Evolutionary conservation across 2,797 vertebrate genomes (phyloP).

Genomic region (Malurus leucopterus): DNA sequence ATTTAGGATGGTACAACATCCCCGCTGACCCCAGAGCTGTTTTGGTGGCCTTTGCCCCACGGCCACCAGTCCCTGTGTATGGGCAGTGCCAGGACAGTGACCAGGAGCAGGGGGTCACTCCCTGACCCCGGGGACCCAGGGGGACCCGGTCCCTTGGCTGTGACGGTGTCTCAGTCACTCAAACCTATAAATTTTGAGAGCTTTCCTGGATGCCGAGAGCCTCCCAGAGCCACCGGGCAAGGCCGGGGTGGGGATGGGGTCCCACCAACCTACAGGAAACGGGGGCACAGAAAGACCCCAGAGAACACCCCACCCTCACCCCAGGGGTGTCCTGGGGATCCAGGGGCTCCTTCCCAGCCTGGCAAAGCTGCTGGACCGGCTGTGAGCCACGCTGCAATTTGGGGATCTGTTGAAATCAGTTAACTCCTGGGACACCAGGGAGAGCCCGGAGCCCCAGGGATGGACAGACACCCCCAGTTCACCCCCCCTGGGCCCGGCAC

Average conservation of each 20-base stretch:
- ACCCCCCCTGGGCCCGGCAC: neutral
- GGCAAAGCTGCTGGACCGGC: neutral
- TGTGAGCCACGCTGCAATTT: neutral
- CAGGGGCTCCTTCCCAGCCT: neutral
- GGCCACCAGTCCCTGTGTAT: neutral
- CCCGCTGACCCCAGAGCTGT: accelerated
- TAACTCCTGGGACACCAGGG: neutral
- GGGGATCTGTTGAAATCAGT: neutral
- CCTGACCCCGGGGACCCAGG: neutral
- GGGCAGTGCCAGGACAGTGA: neutral
- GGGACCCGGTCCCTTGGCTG: accelerated
- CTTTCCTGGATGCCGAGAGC: accelerated
- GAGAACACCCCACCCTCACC: accelerated
- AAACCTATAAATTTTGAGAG: accelerated
- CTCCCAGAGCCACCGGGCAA: accelerated
- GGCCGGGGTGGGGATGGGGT: neutral
- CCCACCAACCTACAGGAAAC: accelerated
- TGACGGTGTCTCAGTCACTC: accelerated
- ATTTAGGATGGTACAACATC: accelerated
- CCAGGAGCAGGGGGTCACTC: neutral
- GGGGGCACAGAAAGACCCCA: no score
- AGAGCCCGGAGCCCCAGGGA: neutral
- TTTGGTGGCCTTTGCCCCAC: neutral
- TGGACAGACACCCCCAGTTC: accelerated
- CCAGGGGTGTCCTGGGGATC: accelerated